phyloP scores from a whole-genome alignment of 2,797 vertebrate genomes.

The Triplophysa yarkandensis region DNA sequence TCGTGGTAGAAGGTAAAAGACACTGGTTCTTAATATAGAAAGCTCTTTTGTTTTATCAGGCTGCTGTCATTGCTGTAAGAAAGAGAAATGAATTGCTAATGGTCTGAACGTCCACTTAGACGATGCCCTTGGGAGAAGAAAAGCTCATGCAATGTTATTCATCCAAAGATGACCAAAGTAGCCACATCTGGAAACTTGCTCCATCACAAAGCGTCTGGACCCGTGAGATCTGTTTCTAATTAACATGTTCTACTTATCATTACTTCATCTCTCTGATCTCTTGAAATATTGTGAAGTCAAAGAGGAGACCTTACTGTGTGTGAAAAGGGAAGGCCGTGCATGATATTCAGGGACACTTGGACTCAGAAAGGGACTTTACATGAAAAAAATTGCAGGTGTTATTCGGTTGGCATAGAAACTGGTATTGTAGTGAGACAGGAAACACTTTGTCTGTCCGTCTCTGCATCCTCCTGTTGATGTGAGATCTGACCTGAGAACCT shows the following conservation, averaged over 20 bases:
- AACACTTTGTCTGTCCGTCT: slow-evolving; percentile 19
- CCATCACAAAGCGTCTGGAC: neutral
- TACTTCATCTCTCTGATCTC: slow-evolving; percentile 28
- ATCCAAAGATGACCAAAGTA: slow-evolving; percentile 33
- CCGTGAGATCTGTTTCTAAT: slow-evolving; percentile 46
- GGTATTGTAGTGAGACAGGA: slow-evolving; percentile 45
- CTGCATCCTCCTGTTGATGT: slow-evolving; percentile 16
- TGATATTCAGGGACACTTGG: slow-evolving; percentile 26
- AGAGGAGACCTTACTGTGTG: neutral
- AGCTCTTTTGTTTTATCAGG: slow-evolving; percentile 69
- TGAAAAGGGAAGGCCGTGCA: neutral
- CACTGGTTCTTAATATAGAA: slow-evolving; percentile 70
- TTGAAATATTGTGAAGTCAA: slow-evolving; percentile 25
- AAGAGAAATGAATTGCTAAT: slow-evolving; percentile 49
- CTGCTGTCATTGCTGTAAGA: slow-evolving; percentile 58
- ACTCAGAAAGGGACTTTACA: slow-evolving; percentile 17
- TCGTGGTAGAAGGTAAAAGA: slow-evolving; percentile 57
- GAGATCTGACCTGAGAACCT: neutral
- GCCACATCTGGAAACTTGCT: slow-evolving; percentile 35
- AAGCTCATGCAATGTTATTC: slow-evolving; percentile 43
- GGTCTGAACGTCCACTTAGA: slow-evolving; percentile 48
- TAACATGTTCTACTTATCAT: slow-evolving; percentile 40
- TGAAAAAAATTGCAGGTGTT: slow-evolving; percentile 46
- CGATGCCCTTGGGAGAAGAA: slow-evolving; percentile 27
- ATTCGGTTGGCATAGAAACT: slow-evolving; percentile 52